These are phyloP conservation scores for Toxostoma redivivum DNA, from an alignment of 2,113 vertebrate genomes.

Conservation along the genomic window DNA sequence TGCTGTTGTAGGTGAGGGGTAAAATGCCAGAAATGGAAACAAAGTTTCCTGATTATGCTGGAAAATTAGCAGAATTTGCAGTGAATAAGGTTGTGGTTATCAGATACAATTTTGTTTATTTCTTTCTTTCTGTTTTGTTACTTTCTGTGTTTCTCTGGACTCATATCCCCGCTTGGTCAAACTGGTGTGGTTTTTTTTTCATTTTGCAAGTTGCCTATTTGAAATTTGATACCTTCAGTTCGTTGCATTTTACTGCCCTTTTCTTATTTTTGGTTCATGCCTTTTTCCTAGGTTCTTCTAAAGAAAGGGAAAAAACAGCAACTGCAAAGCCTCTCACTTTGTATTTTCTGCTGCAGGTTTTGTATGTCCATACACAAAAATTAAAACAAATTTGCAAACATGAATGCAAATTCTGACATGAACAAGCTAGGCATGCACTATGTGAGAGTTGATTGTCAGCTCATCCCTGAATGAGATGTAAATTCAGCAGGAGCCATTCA, in stretches of 20 bases:
- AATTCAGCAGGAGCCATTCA: not conserved
- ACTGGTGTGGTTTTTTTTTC: not conserved
- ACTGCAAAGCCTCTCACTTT: not conserved
- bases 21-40: slow-evolving; percentile 59
- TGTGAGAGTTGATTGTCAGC: not conserved
- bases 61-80: not conserved
- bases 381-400: not conserved
- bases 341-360: not conserved
- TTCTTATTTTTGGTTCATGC: not conserved
- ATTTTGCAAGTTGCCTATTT: not conserved
- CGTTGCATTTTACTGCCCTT: not conserved
- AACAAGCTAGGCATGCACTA: not conserved
- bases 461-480: not conserved
- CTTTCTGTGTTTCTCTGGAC: not conserved
- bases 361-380: not conserved
- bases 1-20: slow-evolving; percentile 54
- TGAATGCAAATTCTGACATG: not conserved
- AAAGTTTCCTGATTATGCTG: slow-evolving; percentile 44
- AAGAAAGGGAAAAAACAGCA: not conserved
- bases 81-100: not conserved
- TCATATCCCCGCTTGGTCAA: not conserved
- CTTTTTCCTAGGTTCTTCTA: not conserved
- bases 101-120: not conserved
- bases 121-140: not conserved
- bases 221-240: not conserved